phyloP scores from a whole-genome alignment of 2,888 invertebrate genomes.

The Heteromyza rotundicornis region DNA sequence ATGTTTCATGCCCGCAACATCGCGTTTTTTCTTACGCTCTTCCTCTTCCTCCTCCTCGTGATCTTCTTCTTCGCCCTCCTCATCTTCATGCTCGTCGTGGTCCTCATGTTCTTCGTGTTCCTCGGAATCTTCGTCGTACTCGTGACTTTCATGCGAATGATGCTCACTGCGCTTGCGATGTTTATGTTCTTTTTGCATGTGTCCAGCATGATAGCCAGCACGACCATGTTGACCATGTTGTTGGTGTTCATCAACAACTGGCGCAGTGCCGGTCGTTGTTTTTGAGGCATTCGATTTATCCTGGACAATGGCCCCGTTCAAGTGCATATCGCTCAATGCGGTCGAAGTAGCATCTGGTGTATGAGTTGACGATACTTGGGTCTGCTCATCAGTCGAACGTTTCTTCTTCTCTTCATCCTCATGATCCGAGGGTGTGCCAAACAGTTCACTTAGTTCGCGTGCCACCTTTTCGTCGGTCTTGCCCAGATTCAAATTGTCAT shows the following conservation, averaged over 20 bases:
- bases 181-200: constrained; percentile 37
- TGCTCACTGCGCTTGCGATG: constrained; percentile 57
- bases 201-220: constrained; percentile 40
- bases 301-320: constrained; percentile 43
- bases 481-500: constrained; percentile 26
- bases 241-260: constrained; percentile 46
- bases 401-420: constrained; percentile 67
- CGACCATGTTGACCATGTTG: constrained; percentile 50
- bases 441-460: constrained; percentile 73
- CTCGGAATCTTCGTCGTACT: constrained; percentile 50
- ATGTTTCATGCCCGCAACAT: constrained; percentile 36
- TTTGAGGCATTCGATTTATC: constrained; percentile 25
- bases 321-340: constrained; percentile 40
- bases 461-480: constrained; percentile 75
- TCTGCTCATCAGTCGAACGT: constrained; percentile 58
- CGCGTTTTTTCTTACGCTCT: constrained; percentile 62
- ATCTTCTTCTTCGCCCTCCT: constrained; percentile 58
- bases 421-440: constrained; percentile 65
- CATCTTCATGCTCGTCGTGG: constrained; percentile 46
- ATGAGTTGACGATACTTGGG: constrained; percentile 31
- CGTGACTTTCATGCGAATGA: constrained; percentile 38
- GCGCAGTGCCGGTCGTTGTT: background rate
- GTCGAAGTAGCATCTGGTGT: constrained; percentile 31
- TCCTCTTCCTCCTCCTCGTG: constrained; percentile 59
- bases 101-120: constrained; percentile 50